Evolutionary conservation across 2,888 invertebrate species (phyloP).

Genomic region (Dolichomitus sp.): DNA sequence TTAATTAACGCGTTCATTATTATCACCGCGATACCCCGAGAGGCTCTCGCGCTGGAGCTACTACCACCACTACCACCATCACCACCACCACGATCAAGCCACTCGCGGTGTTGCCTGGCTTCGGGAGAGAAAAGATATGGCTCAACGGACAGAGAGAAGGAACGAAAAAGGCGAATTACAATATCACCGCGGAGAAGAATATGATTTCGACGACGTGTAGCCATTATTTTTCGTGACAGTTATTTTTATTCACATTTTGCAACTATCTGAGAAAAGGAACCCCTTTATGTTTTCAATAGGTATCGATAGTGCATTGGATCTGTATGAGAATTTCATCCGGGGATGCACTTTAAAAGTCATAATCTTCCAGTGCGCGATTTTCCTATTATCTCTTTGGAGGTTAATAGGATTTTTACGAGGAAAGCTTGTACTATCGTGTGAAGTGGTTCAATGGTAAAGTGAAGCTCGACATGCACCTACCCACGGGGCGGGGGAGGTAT

Average conservation of each 20-base stretch:
- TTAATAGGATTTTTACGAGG: conserved; percentile 77
- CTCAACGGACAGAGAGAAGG: conserved; percentile 47
- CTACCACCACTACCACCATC: conserved; percentile 49
- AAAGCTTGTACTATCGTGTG: conserved; percentile 49
- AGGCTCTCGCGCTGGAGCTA: conserved; percentile 56
- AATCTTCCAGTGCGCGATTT: conserved; percentile 72
- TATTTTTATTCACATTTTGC: too few relatives aligned
- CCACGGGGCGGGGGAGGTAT: conserved; percentile 56
- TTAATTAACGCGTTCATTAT: conserved; percentile 85
- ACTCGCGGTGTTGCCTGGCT: conserved; percentile 46
- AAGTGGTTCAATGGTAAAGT: conserved; percentile 26
- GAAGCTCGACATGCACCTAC: conserved; percentile 8
- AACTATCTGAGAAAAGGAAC: too few relatives aligned
- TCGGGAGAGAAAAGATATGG: conserved; percentile 40
- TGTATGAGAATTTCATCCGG: not conserved
- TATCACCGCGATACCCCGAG: conserved; percentile 80
- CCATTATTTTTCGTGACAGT: conserved; percentile 40
- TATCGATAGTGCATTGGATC: not conserved
- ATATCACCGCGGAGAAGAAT: conserved; percentile 55
- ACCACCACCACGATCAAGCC: conserved; percentile 52
- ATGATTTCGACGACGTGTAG: conserved; percentile 43
- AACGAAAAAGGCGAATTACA: conserved; percentile 58
- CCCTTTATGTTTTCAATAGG: too few relatives aligned
- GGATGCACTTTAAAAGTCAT: conserved; percentile 64
- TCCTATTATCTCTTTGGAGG: conserved; percentile 71